Base-by-base conservation (phyloP, 2,113 vertebrate genomes). In the Diphyllodes magnificus region DNA sequence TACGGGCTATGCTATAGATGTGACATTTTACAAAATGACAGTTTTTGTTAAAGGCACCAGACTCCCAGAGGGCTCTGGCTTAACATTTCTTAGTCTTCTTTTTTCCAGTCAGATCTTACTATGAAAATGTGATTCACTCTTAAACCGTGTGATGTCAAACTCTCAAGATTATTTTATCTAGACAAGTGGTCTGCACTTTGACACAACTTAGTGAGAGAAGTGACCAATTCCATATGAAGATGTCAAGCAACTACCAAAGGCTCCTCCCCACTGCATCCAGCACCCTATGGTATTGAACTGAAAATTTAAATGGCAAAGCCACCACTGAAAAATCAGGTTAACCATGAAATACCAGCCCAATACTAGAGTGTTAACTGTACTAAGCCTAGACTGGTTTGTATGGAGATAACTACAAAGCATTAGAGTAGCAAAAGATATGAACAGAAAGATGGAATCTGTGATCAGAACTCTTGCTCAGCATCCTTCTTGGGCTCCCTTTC, bases 1-100 rank as follows among this genome's bases (percentile, higher is more conserved):
- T 96, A 92, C 0, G 56, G 96, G 70, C 92, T 97, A 94, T 90
- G 85, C 66, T 90, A 87, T 86, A 90, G 83, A 88, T 76, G 94
- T 79, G 93, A 96, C 92, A 72, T 96, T 90, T 93, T 97, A 97
- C 92, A 97, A 97, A 97, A 97, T 82, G 94, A 96, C 89, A 93
- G 79, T 53, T 96, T 91, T 96, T 82, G 44, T 94, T 89, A 90
- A 97, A 96, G 95, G 96, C 95, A 96, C 94, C 96, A 97, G 96
- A 96, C 73, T 93, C 97, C 96, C 92, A 93, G 87, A 90, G 84
- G 89, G 72, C 88, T 97, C 95, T 90, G 91, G 91, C 63, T 96
- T 89, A 78, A 89, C 75, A 69, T 92, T 83, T 94, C 94, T 91
- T 64, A 90, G 81, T 93, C n/a, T 90, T 57, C 12, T 73, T 63